Conservation (phyloP, 2,888 invertebrate species). For the Halictus quadricinctus region DNA sequence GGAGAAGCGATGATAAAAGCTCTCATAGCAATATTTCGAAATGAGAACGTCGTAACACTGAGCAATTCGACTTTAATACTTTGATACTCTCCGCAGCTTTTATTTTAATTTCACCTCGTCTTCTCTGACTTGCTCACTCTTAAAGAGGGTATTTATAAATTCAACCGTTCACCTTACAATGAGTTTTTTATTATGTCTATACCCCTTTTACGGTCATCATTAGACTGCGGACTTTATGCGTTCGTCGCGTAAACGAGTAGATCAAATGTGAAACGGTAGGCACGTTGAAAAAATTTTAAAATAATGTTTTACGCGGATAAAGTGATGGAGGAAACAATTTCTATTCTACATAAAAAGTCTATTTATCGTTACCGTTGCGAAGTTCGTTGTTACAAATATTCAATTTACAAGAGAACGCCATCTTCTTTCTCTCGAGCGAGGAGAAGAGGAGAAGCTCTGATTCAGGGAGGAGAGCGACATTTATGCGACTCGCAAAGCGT, state of each 20-base stretch:
- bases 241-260: too few relatives aligned
- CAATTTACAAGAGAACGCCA: not conserved
- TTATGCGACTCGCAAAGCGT: not conserved
- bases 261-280: not conserved
- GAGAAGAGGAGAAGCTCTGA: not conserved
- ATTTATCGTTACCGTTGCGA: not conserved
- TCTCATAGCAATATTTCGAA: not conserved
- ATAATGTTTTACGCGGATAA: too few relatives aligned
- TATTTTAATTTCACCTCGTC: not conserved
- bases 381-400: not conserved
- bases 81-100: not conserved
- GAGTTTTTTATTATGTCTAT: not conserved
- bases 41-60: not conserved
- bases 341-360: too few relatives aligned
- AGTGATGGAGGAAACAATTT: too few relatives aligned
- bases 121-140: not conserved
- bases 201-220: not conserved
- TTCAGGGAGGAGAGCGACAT: not conserved
- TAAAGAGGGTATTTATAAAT: not conserved
- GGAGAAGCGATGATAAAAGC: not conserved
- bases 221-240: not conserved
- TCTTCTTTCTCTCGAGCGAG: not conserved
- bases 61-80: not conserved
- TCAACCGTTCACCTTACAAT: not conserved
- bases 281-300: not conserved